Evolutionary conservation across 1,140 invertebrate genomes (phyloP), one percentile per base, ranked within the genome.

Genomic region (Nasonia giraulti): DNA sequence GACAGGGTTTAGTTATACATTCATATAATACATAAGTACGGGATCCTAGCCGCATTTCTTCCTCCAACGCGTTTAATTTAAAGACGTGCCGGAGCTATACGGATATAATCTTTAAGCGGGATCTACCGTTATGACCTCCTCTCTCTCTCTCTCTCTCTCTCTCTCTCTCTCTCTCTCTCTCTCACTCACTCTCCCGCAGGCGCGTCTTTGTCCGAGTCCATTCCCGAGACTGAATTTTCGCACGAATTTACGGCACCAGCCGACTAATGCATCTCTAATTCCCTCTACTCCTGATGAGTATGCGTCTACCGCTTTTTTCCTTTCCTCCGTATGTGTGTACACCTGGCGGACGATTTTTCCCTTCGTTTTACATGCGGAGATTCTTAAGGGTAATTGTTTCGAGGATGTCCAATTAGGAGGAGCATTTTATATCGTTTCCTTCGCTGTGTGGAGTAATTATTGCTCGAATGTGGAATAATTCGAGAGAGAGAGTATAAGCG

Each of bases 161-260:
- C 20, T 27, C 40, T 76, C 74, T 12, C 40, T 3, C 20, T 27
- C 40, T 76, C 74, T n/a, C 3, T 31, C 14, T 14, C 37, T 68
- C 68, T 47, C 2, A 7, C 23, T 12, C 40, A 10, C 20, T 27
- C 40, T 76, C 74, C 17, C 20, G 6, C 74, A 11, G 33, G 8
- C 71, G 23, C 31, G 68, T 55, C 44, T 81, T 81, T 74, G 69
- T 81, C 23, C 66, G n/a, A 5, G 12, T 27, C 66, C 73, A 66
- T 82, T 75, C 78, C 55, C 73, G 68, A 20, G 68, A 31, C 62
- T 68, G 20, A 74, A 68, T 80, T 80, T 84, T 84, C 83, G 40
- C 83, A 84, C 77, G 83, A 40, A 80, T 80, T 84, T 84, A 84
- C 77, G 77, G 68, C 75, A 78, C 69, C 37, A 5, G 31, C 27